Evolutionary conservation across 2,113 vertebrate species (phyloP).

Genomic region (Ailurus styani): DNA sequence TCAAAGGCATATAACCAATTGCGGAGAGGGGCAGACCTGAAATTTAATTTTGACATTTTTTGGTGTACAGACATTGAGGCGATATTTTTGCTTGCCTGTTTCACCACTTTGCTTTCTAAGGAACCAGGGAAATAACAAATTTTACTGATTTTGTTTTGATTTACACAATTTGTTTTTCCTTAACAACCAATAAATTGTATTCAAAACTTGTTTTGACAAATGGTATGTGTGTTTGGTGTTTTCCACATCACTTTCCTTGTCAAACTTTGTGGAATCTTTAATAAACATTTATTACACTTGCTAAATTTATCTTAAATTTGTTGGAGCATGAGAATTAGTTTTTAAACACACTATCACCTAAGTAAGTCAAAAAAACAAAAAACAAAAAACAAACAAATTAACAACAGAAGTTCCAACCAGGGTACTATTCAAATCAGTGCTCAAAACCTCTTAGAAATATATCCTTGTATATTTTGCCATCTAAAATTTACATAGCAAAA

Average conservation of each 20-base stretch:
- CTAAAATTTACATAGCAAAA: background rate
- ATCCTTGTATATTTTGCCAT: background rate
- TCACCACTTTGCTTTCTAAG: background rate
- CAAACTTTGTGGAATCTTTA: background rate
- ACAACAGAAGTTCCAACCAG: background rate
- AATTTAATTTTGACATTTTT: background rate
- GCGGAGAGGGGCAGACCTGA: background rate
- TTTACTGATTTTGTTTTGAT: background rate
- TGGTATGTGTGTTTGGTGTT: background rate
- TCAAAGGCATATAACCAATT: background rate
- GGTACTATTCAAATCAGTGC: background rate
- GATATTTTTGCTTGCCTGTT: background rate
- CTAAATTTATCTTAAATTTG: background rate
- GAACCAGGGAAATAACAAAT: background rate
- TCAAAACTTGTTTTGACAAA: background rate
- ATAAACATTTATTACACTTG: background rate
- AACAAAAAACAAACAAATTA: background rate
- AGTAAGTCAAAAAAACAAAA: background rate
- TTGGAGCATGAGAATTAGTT: background rate
- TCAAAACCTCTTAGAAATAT: background rate
- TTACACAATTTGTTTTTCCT: background rate
- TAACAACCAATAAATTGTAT: background rate
- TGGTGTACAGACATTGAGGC: accelerated
- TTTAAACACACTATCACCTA: background rate
- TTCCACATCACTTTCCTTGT: background rate